Evolutionary conservation across 2,888 invertebrate species (phyloP).

Genomic region (Halocaridina rubra): DNA sequence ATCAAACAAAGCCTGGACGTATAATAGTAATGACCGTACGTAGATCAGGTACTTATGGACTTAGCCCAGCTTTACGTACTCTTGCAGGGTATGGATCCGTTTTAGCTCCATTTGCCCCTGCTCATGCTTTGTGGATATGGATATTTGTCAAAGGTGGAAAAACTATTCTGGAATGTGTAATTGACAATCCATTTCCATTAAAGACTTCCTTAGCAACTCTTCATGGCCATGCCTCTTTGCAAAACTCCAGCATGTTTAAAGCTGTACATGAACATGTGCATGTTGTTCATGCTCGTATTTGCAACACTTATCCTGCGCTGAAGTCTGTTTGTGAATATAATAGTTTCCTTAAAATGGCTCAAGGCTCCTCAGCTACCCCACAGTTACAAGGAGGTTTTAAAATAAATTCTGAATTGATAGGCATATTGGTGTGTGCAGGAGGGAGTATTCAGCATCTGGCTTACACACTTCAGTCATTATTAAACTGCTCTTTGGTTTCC

Average conservation of each 20-base stretch:
- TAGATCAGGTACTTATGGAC: slow-evolving; percentile 36
- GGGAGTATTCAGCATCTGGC: slow-evolving; percentile 45
- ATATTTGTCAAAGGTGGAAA: slow-evolving; percentile 38
- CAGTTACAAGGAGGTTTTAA: not conserved
- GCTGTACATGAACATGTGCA: not conserved
- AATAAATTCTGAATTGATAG: not conserved
- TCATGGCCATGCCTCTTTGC: not conserved
- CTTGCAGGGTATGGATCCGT: slow-evolving; percentile 32
- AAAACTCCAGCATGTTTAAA: not conserved
- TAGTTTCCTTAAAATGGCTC: not conserved
- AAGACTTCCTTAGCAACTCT: not conserved
- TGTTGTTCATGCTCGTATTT: not conserved
- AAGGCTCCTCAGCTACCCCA: not conserved
- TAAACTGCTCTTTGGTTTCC: not conserved
- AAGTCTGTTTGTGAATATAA: slow-evolving; percentile 34
- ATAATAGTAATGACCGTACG: slow-evolving; percentile 35
- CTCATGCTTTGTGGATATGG: slow-evolving; percentile 49
- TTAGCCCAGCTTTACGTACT: not conserved
- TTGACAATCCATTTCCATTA: not conserved
- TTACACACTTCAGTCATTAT: slow-evolving; percentile 17
- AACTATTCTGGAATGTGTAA: slow-evolving; percentile 42
- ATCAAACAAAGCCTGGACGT: slow-evolving; percentile 34
- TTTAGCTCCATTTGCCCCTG: slow-evolving; percentile 27
- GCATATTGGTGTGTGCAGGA: slow-evolving; percentile 50
- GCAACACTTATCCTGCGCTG: slow-evolving; percentile 23